A percentile compares a stretch with the other conserved stretches of the same genome.
Conservation (phyloP, 2,888 invertebrate species). For the Ochropleura leucogaster region DNA sequence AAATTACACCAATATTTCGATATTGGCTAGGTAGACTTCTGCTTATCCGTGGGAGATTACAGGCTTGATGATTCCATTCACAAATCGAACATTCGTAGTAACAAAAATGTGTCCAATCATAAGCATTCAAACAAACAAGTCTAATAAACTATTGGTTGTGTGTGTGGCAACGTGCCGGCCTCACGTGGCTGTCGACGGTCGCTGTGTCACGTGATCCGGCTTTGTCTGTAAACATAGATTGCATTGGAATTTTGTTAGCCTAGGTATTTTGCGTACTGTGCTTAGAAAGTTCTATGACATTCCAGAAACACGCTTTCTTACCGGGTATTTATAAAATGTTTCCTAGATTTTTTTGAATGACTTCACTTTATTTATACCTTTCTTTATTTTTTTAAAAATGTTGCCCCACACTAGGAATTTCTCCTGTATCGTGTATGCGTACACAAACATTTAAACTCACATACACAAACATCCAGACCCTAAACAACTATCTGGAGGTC, state of each 20-base stretch:
- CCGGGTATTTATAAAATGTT: no score
- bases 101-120: slow-evolving; percentile 36
- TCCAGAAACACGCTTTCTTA: neutral
- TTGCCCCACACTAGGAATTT: no score
- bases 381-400: no score
- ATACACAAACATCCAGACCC: no score
- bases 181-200: slow-evolving; percentile 51
- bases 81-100: slow-evolving; percentile 39
- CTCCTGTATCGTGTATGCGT: no score
- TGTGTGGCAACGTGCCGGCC: slow-evolving; percentile 58
- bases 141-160: slow-evolving; percentile 20
- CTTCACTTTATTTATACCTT: no score
- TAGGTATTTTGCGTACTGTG: slow-evolving; percentile 5
- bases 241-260: slow-evolving; percentile 20
- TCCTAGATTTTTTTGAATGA: no score
- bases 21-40: neutral
- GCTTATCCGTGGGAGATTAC: neutral
- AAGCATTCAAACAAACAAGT: slow-evolving; percentile 13
- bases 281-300: neutral
- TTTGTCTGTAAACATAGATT: slow-evolving; percentile 59
- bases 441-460: no score
- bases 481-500: no score
- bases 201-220: slow-evolving; percentile 54
- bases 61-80: slow-evolving; percentile 25
- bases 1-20: no score